Evolutionary conservation across 1,140 invertebrate genomes (phyloP), one percentile per base, ranked within the genome.

Genomic region (Drosophila sucinea): DNA sequence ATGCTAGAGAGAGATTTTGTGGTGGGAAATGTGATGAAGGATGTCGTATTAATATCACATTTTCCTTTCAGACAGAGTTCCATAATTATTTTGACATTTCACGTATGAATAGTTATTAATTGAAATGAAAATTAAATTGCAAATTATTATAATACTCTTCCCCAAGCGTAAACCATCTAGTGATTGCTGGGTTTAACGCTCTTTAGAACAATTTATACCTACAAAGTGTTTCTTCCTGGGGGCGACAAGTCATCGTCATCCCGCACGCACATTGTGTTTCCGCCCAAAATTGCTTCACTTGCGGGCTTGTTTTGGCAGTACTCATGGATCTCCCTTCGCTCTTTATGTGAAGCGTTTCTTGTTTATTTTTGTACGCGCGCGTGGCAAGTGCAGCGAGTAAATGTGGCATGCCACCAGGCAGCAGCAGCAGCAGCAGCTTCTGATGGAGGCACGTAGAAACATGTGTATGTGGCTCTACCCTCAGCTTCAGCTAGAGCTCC

Each of bases 301-400:
- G 70, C 63, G 73, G 57, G 57, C 35, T 69, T 83, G 75, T 79
- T 72, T 71, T 67, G 67, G 40, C 71, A 76, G 60, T 62, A 71
- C 70, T 65, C 47, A 51, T 5, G 44, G 44, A 27, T 51, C 23
- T 17, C 17, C 11, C n/a, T 29, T 33, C 25, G 10, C n/a, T 70
- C 47, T 41, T 32, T 60, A 54, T 75, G 64, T 44, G 17, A 47
- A 71, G 56, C 44, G 44, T 8, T 60, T 60, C 68, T 71, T 79
- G 83, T 87, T 79, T 86, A 82, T 87, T 86, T 87, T 87, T 55
- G 76, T 73, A 74, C 72, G 77, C 70, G 79, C 83, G 79, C 83
- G 76, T 79, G 83, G 83, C 83, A 86, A 85, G 81, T 85, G 78
- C 65, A 85, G 70, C 77, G 67, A 60, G 70, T 78, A 85, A 79